These are phyloP conservation scores for Amphipoea oculea DNA, from an alignment of 2,888 invertebrate genomes.

Conservation along the genomic window DNA sequence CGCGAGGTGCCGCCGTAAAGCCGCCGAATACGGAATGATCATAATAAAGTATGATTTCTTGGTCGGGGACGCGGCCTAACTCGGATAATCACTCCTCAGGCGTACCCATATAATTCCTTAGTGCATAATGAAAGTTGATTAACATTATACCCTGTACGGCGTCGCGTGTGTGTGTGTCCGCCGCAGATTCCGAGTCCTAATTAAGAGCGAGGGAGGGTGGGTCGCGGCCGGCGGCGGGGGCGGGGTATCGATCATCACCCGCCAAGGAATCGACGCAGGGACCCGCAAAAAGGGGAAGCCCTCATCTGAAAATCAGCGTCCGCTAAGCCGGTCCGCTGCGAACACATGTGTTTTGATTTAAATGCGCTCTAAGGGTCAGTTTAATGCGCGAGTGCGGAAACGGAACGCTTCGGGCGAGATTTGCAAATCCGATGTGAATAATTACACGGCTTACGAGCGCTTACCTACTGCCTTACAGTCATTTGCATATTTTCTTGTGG, in stretches of 20 bases:
- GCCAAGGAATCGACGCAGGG: slow-evolving; percentile 90
- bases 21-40: slow-evolving; percentile 84
- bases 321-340: slow-evolving; percentile 87
- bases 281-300: slow-evolving; percentile 89
- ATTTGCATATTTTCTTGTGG: slow-evolving; percentile 90
- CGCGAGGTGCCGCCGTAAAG: slow-evolving; percentile 84
- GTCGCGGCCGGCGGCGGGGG: slow-evolving; percentile 85
- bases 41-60: slow-evolving; percentile 90
- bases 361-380: slow-evolving; percentile 89
- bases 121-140: slow-evolving; percentile 91
- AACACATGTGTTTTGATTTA: slow-evolving; percentile 90
- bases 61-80: slow-evolving; percentile 87
- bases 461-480: slow-evolving; percentile 90
- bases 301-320: slow-evolving; percentile 89
- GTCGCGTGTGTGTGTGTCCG: slow-evolving; percentile 92
- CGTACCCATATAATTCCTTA: slow-evolving; percentile 90
- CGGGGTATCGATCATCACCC: slow-evolving; percentile 89
- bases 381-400: slow-evolving; percentile 85
- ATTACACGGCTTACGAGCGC: slow-evolving; percentile 90
- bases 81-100: slow-evolving; percentile 90
- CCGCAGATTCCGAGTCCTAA: slow-evolving; percentile 96
- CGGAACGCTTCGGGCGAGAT: slow-evolving; percentile 87
- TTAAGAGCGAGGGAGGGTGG: slow-evolving; percentile 93
- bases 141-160: slow-evolving; percentile 84
- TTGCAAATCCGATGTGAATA: slow-evolving; percentile 90